Conservation (phyloP, 1,140 invertebrate genomes). For the Micrasema minimum region DNA sequence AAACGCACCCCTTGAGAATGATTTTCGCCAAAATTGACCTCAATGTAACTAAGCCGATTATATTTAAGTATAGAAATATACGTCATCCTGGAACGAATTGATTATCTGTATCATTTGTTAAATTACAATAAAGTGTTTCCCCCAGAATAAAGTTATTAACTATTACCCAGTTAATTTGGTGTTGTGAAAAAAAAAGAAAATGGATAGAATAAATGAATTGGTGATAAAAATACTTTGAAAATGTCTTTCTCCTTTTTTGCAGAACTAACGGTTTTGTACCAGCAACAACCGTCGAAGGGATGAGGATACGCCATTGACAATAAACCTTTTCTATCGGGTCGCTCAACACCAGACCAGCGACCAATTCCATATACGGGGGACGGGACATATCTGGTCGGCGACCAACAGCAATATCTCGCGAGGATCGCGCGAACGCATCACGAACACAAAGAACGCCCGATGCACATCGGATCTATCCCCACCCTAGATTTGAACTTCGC, state of each 20-base stretch:
- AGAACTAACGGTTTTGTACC: neutral
- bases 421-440: constrained; percentile 5
- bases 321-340: neutral
- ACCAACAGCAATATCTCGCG: constrained; percentile 43
- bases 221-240: no score
- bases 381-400: constrained; percentile 52
- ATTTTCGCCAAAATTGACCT: no score
- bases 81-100: no score
- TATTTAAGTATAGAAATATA: no score
- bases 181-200: no score
- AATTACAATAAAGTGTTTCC: no score
- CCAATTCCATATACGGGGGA: constrained; percentile 26
- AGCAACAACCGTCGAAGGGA: constrained; percentile 18
- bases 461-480: neutral
- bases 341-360: constrained; percentile 41
- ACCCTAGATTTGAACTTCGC: constrained; percentile 6
- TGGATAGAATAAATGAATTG: no score
- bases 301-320: constrained; percentile 1
- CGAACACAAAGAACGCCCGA: constrained; percentile 24
- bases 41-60: no score
- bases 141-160: no score
- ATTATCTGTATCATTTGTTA: no score
- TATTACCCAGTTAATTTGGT: no score
- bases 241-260: neutral
- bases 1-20: no score